These are phyloP conservation scores for Crypturellus tataupa DNA, from an alignment of 2,797 vertebrate species.

Conservation along the genomic window DNA sequence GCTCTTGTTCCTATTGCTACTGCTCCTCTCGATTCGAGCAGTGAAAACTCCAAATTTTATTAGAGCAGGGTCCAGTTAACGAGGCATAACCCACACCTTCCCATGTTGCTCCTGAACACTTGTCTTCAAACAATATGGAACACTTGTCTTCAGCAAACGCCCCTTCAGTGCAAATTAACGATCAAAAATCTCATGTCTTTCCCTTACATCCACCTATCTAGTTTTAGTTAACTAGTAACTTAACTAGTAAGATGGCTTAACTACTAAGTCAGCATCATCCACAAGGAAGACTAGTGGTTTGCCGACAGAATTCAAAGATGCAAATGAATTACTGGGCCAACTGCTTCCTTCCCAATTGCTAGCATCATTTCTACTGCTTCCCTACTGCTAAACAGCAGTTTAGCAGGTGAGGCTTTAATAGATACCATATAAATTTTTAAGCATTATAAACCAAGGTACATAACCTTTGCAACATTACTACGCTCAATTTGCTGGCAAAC, in stretches of 20 bases:
- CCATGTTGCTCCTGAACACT: not conserved
- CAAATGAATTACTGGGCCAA: not conserved
- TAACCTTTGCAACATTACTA: not conserved
- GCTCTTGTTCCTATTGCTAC: not conserved
- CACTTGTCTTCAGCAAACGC: not conserved
- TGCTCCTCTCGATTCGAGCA: not conserved
- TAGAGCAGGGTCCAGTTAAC: not conserved
- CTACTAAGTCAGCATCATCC: not conserved
- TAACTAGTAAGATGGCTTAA: too few species aligned
- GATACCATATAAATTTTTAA: not conserved
- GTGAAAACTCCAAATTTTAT: not conserved
- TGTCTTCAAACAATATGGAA: not conserved
- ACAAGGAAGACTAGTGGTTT: not conserved
- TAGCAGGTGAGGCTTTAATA: not conserved
- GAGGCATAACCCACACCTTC: not conserved
- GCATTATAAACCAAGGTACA: not conserved
- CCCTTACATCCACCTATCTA: not conserved
- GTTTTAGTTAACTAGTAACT: too few species aligned
- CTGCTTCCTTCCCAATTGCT: not conserved
- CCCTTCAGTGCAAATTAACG: not conserved
- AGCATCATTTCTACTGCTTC: not conserved
- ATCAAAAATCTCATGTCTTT: not conserved
- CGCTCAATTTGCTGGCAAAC: not conserved
- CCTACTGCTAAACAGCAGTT: not conserved
- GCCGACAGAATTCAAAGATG: not conserved